A percentile compares a stretch with the other conserved stretches of the same genome.
phyloP scores from a whole-genome alignment of 2,888 invertebrate species.

The Andrena trimmerana region DNA sequence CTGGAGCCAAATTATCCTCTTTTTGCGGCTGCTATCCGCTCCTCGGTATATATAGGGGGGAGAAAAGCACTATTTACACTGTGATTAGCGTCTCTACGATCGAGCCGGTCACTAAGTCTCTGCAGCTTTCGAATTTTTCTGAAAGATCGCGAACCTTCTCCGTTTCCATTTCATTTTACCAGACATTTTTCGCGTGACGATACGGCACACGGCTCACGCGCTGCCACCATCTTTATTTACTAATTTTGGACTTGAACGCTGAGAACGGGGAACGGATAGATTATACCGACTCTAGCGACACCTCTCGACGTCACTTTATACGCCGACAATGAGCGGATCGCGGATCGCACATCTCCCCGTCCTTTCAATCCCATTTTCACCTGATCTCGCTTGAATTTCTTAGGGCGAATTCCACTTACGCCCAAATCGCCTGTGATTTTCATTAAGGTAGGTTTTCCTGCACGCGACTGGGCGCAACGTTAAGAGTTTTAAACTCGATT shows the following conservation, averaged over 20 bases:
- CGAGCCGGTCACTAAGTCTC: conserved; percentile 61
- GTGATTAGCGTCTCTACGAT: conserved; percentile 46
- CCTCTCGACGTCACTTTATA: conserved; percentile 24
- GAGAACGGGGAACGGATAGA: conserved; percentile 48
- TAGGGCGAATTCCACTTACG: too few relatives aligned
- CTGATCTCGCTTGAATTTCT: too few relatives aligned
- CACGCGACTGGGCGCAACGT: too few relatives aligned
- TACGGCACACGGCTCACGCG: conserved; percentile 78
- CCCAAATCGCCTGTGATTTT: too few relatives aligned
- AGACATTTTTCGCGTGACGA: conserved; percentile 78
- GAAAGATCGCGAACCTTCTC: conserved; percentile 63
- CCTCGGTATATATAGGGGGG: conserved; percentile 52
- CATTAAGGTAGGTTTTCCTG: too few relatives aligned
- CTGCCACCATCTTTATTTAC: conserved; percentile 84
- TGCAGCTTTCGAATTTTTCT: conserved; percentile 52
- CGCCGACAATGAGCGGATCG: neutral
- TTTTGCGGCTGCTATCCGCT: conserved; percentile 58
- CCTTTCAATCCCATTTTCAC: too few relatives aligned
- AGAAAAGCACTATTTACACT: conserved; percentile 68
- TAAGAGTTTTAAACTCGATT: too few relatives aligned
- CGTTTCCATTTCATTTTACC: conserved; percentile 80
- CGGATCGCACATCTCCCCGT: neutral
- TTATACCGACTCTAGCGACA: conserved; percentile 42
- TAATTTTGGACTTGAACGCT: conserved; percentile 82
- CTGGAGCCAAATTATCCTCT: conserved; percentile 78